These are phyloP conservation scores for Antechinus stuartii DNA, from an alignment of 2,113 vertebrate genomes.

Conservation along the genomic window DNA sequence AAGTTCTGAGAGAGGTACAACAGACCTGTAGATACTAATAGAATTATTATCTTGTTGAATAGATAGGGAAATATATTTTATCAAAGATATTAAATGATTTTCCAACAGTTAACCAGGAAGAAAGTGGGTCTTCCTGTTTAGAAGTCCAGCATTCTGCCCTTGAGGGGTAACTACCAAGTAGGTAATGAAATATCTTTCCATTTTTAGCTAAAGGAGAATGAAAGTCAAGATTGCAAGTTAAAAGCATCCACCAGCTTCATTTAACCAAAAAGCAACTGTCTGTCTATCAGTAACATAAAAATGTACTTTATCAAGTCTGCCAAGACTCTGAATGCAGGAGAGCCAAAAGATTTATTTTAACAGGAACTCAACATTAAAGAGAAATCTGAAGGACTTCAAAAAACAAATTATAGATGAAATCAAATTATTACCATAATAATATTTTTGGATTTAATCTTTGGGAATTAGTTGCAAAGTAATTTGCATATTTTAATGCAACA, in stretches of 20 bases:
- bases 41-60: background rate
- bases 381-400: background rate
- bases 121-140: background rate
- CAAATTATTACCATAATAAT: background rate
- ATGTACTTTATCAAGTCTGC: background rate
- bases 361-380: background rate
- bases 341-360: conserved; percentile 26
- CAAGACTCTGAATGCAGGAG: background rate
- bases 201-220: background rate
- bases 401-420: background rate
- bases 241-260: background rate
- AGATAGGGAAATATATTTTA: background rate
- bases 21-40: background rate
- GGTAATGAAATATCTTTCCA: background rate
- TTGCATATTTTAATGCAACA: background rate
- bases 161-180: background rate
- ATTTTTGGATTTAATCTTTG: background rate
- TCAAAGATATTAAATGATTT: background rate
- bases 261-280: background rate
- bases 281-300: background rate
- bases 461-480: background rate
- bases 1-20: background rate
- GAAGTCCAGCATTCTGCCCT: background rate
- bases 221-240: conserved; percentile 1
- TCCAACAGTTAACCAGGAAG: background rate